Percentiles rank a stretch among this genome's conserved stretches.
These are phyloP conservation scores for Mormyrus proboscirostris DNA, from an alignment of 2,797 vertebrate species.

Conservation along the genomic window DNA sequence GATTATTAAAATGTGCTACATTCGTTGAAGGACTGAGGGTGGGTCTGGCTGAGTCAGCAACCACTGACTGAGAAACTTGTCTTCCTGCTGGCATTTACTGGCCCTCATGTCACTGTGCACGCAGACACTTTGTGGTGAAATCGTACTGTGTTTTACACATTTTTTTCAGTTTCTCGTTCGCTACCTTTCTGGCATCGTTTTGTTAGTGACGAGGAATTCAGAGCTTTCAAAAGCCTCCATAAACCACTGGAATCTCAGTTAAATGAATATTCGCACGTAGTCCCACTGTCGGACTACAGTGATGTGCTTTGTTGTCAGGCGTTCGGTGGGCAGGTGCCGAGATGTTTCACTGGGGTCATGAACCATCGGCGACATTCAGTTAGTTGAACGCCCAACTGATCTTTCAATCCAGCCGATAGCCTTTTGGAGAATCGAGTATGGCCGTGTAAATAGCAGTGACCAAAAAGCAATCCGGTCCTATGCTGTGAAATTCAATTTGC, in stretches of 20 bases:
- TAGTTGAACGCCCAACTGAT: not conserved
- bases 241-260: not conserved
- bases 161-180: not conserved
- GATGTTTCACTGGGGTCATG: not conserved
- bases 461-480: not conserved
- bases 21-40: not conserved
- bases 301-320: not conserved
- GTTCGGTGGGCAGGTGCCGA: not conserved
- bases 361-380: not conserved
- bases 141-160: not conserved
- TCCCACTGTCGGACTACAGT: not conserved
- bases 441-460: not conserved
- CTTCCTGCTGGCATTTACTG: not conserved
- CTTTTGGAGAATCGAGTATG: not conserved
- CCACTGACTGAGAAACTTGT: not conserved
- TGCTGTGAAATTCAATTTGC: not conserved
- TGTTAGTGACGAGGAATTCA: not conserved
- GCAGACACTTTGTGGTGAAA: not conserved
- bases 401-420: not conserved
- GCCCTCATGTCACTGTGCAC: not conserved
- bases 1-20: not conserved
- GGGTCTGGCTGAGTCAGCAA: not conserved
- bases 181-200: not conserved
- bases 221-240: not conserved
- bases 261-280: not conserved